Percentiles rank a stretch among this genome's conserved stretches.
These are phyloP conservation scores for Dryococelus australis DNA, from an alignment of 2,888 invertebrate species.

Conservation along the genomic window DNA sequence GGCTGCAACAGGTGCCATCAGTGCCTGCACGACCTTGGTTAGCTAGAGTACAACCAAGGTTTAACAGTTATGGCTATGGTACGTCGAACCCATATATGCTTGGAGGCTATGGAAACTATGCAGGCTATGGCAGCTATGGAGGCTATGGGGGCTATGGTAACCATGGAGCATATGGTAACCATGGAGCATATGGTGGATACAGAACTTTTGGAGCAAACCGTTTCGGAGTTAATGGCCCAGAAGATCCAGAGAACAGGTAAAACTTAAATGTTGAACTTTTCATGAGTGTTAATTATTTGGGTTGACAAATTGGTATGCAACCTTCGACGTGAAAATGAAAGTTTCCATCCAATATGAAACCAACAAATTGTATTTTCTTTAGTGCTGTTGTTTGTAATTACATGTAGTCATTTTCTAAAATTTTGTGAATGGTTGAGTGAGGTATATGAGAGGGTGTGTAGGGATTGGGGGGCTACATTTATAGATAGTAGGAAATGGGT, in stretches of 20 bases:
- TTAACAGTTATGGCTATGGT: neutral
- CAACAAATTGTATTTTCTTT: too few species aligned
- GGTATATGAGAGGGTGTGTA: too few species aligned
- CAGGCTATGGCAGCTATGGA: slow-evolving; percentile 55
- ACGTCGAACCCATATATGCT: neutral
- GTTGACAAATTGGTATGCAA: too few species aligned
- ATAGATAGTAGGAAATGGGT: too few species aligned
- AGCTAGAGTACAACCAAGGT: neutral
- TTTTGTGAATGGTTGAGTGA: too few species aligned
- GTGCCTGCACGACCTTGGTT: neutral
- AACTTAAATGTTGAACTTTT: slow-evolving; percentile 31
- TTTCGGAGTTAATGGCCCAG: slow-evolving; percentile 49
- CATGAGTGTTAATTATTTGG: too few species aligned
- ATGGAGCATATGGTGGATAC: slow-evolving; percentile 57
- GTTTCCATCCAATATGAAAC: too few species aligned
- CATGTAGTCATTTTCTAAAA: too few species aligned
- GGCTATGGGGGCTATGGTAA: slow-evolving; percentile 51
- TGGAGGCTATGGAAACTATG: slow-evolving; percentile 36
- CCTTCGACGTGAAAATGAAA: too few species aligned
- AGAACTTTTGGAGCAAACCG: slow-evolving; percentile 45
- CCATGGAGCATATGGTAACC: slow-evolving; percentile 54
- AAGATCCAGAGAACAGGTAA: slow-evolving; percentile 71
- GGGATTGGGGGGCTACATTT: too few species aligned
- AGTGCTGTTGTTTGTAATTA: too few species aligned
- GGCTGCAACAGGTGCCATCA: neutral